phyloP scores from a whole-genome alignment of 2,888 invertebrate genomes.

The Heliconius aoede region DNA sequence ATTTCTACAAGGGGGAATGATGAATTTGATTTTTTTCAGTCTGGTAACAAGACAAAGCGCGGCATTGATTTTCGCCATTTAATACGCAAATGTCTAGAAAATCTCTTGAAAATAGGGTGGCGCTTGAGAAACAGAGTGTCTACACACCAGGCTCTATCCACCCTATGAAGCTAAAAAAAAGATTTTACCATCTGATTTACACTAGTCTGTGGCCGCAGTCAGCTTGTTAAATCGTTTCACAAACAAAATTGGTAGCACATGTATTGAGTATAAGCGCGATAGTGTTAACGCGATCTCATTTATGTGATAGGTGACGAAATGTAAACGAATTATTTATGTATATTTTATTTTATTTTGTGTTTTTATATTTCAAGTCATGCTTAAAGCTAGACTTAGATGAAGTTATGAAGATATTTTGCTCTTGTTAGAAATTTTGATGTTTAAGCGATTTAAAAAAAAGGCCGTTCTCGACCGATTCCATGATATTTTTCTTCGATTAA shows the following conservation, averaged over 20 bases:
- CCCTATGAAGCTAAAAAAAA: not conserved
- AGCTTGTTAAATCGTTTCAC: conserved; percentile 52
- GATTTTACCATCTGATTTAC: not conserved
- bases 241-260: conserved; percentile 53
- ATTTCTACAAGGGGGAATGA: not conserved
- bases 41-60: not conserved
- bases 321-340: conserved; percentile 37
- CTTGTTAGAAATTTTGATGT: not conserved
- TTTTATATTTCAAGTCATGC: not conserved
- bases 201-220: conserved; percentile 45
- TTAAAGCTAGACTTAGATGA: not conserved
- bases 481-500: not conserved
- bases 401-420: not conserved
- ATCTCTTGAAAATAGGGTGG: not conserved
- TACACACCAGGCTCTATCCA: too few species aligned
- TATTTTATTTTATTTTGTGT: not conserved
- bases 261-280: conserved; percentile 51
- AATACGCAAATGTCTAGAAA: not conserved
- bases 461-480: not conserved
- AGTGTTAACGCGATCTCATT: conserved; percentile 52
- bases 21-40: too few species aligned
- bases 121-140: not conserved
- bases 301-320: conserved; percentile 49
- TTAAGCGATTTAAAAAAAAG: not conserved
- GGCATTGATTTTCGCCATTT: not conserved